phyloP scores from a whole-genome alignment of 1,140 invertebrate genomes.

The Brachionus asplanchnoidis region DNA sequence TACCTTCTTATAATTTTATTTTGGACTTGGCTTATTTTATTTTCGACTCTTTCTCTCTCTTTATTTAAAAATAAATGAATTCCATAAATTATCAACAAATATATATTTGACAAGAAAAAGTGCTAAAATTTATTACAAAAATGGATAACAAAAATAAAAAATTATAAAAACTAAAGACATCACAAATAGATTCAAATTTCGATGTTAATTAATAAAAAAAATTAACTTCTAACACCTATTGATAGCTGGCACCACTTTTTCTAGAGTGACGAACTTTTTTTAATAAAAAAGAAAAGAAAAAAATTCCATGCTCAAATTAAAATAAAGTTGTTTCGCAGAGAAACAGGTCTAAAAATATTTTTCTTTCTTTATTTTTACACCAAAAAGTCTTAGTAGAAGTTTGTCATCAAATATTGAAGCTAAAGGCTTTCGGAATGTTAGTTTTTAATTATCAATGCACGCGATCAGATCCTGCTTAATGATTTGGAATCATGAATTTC shows the following conservation, averaged over 20 bases:
- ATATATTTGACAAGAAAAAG: neutral
- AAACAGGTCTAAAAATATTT: neutral
- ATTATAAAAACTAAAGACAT: neutral
- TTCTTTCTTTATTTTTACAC: neutral
- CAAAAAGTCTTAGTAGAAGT: neutral
- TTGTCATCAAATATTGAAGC: neutral
- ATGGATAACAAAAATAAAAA: neutral
- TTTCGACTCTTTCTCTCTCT: neutral
- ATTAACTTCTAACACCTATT: neutral
- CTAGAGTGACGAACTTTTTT: neutral
- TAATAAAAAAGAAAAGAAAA: neutral
- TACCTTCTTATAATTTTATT: neutral
- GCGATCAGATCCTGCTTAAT: neutral
- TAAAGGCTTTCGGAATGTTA: neutral
- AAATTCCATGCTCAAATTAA: too few relatives aligned
- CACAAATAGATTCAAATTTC: neutral
- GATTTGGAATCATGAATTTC: constrained; percentile 1
- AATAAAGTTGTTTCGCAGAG: too few relatives aligned
- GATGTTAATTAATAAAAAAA: neutral
- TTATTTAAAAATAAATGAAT: neutral
- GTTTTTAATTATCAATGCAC: neutral
- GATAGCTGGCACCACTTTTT: neutral
- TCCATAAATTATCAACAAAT: neutral
- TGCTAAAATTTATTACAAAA: neutral
- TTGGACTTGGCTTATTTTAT: neutral